Evolutionary conservation across 2,888 invertebrate species (phyloP), one percentile per base, ranked within the genome.

Genomic region (Hydriomena furcata): DNA sequence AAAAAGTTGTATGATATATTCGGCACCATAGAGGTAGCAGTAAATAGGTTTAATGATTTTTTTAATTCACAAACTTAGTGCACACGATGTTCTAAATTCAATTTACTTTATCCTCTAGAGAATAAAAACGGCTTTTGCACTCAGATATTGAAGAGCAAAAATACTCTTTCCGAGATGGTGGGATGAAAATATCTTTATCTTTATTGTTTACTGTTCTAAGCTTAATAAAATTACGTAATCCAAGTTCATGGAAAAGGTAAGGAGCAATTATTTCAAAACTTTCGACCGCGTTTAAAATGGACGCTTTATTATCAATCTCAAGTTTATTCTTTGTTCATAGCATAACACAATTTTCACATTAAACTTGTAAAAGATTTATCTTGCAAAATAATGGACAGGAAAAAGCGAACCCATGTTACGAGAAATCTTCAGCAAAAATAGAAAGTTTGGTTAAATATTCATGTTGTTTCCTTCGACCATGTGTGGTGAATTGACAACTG

Each of bases 311-410:
- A 57, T 38, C 24, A 52, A 61, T 45, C 24, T 55, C 23, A 37
- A 59, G 53, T 58, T 55, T 52, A 50, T 46, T 47, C 49, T 48
- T 52, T 36, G 20, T 54, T 51, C 40, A 52, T 51, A 61, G 48
- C 60, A 61, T 61, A 65, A 79, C 79, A 79, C 68, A 71, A 68
- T 74, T 77, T 73, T 70, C 68, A 63, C 78, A 79, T 77, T 76
- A 72, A 73, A 74, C 65, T 72, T 71, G 52, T 57, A 68, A 68
- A 68, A 73, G 66, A 73, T 79, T 76, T 73, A 72, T 73, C 61
- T 72, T 58, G 68, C 57, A 53, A 49, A 66, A 71, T 71, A 76
- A 76, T 67, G 65, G 68, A 60, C 65, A 68, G 68, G 65, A 67
- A 74, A 79, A 78, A 77, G 76, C 64, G 59, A 71, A 71, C 64